Base-by-base conservation (phyloP, 2,888 invertebrate species). In the Hofmannophila pseudospretella region DNA sequence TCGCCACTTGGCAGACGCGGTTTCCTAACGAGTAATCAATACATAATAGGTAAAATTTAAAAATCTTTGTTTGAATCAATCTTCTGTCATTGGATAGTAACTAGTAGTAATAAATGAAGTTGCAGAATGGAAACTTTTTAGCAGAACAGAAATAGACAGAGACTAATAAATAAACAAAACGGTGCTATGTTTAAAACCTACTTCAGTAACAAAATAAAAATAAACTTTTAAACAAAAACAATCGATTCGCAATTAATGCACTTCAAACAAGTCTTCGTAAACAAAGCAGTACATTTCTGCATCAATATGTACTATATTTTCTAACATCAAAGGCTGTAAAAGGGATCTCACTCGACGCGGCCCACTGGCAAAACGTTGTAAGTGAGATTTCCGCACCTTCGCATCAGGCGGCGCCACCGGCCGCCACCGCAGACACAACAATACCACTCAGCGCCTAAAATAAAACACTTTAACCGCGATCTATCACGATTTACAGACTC, bases 401-500 rank as follows among this genome's bases (percentile, higher is more conserved):
- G 32, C 56, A 51, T 54, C 49, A 43, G 9, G 39, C 50, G 78
- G 74, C 80, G 78, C 75, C 74, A 10, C 14, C 33, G 41, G 16
- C 16, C 3, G 16, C 16, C 16, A 16, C 7, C 39, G 44, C 61
- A 77, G 75, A 76, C 78, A 71, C 60, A 78, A 77, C 76, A 76
- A 61, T 49, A 47, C n/a, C 57, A 58, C 56, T 63, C 67, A 63
- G 58, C 65, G 57, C 58, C 57, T 59, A 56, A 73, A 78, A 77
- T 78, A 77, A 73, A 77, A 57, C 80, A 79, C 81, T 82, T 74
- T 74, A 62, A 70, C 61, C 53, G 57, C 64, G 48, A 67, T 77
- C 60, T 68, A 77, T 76, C 73, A 70, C 48, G 51, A 39, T 49
- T 48, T 49, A 42, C 37, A 41, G 39, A 45, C 42, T 39, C 38